Base-by-base conservation (phyloP, 2,888 invertebrate genomes). In the Phyllotreta striolata region DNA sequence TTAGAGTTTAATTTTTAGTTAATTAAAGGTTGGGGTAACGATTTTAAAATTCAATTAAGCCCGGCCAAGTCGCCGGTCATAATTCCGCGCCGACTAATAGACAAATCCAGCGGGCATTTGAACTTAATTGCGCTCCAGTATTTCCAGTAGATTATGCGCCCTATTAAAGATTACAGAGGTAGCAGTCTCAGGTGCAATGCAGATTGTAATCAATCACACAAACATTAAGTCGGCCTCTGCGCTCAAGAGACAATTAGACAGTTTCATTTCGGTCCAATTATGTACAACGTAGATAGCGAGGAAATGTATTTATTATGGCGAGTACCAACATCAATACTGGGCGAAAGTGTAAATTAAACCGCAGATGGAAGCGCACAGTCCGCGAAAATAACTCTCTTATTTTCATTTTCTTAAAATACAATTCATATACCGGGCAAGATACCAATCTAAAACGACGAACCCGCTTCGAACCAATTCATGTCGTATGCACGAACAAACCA, bases 401-500 rank as follows among this genome's bases (percentile, higher is more conserved):
- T 24, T 24, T 24, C 24, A 24, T 24, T 24, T 24, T 24, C 24
- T 24, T 44, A 14, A 14, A 14, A 44, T 12, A n/a, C 13, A 9
- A 44, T 12, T 44, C 14, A n/a, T 10, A 44, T n/a, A 44, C 14
- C 24, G 14, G 9, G 14, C 24, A 34, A 54, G 24, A 6, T 12
- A 34, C 34, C 39, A 13, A 34, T 59, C 35, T 40, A n/a, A 24
- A 34, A 51, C 9, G 13, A 14, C 52, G 49, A 49, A 34, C 47
- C 47, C 39, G n/a, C 49, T 10, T 49, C 49, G 9, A 39, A 34
- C 35, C 49, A 43, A 13, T 59, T 59, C 59, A 59, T 59, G 40
- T 35, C 40, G 13, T 59, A 51, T 59, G 59, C 41, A 59, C 14
- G 51, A 51, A 35, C n/a, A 59, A 46, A 40, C 38, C 14, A 49